phyloP scores from a whole-genome alignment of 35 echinoderm and acorn worm genomes.

The Amphiura filiformis region DNA sequence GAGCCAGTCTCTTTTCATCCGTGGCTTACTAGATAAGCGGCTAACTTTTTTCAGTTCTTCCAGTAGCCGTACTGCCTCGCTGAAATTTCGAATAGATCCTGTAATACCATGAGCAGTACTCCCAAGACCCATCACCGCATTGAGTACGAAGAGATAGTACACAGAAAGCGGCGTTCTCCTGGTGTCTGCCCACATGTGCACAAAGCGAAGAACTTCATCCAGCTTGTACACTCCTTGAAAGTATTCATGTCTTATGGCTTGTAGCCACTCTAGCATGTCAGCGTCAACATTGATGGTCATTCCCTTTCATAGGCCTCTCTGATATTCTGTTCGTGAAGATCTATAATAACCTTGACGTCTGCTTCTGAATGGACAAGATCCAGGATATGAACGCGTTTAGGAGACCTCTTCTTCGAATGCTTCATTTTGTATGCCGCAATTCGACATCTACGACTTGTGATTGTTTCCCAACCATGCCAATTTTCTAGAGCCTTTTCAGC shows the following conservation, averaged over 20 bases:
- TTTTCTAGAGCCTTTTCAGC: background rate
- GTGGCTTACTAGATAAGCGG: slow-evolving; percentile 17
- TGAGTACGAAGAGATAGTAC: slow-evolving; percentile 27
- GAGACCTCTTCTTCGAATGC: background rate
- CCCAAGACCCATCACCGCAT: slow-evolving; percentile 6
- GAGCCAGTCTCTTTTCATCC: slow-evolving; percentile 2
- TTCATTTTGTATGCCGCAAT: slow-evolving; percentile 38
- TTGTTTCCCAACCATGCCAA: slow-evolving; percentile 14
- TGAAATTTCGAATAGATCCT: background rate
- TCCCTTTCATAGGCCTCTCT: slow-evolving; percentile 8
- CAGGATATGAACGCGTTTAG: background rate
- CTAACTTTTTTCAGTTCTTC: background rate
- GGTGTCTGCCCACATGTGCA: slow-evolving; percentile 16
- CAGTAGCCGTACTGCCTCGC: background rate
- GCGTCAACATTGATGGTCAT: background rate
- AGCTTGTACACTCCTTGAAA: background rate
- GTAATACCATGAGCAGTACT: background rate
- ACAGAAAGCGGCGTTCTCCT: slow-evolving; percentile 2
- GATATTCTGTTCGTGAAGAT: slow-evolving; percentile 20
- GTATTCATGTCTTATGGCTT: background rate
- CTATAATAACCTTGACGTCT: background rate
- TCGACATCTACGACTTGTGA: slow-evolving; percentile 7
- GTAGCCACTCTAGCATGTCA: slow-evolving; percentile 27
- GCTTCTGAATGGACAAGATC: background rate
- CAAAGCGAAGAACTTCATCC: slow-evolving; percentile 2